Conservation (phyloP, 1,140 invertebrate species). For the Calosoma granatense region DNA sequence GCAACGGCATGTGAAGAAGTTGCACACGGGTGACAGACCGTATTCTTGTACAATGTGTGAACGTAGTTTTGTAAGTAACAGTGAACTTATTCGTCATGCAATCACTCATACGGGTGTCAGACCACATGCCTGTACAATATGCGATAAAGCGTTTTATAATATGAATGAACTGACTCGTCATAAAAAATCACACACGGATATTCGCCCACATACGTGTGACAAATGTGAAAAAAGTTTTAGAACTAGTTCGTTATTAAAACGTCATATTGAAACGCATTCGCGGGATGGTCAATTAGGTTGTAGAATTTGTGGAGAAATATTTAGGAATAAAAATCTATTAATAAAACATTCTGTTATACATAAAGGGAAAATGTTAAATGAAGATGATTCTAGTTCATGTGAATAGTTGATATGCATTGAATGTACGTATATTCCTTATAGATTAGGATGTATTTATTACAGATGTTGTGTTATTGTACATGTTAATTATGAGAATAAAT, state of each 20-base stretch:
- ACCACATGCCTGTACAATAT: slow-evolving; percentile 21
- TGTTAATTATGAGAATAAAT: no score
- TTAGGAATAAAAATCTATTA: background rate
- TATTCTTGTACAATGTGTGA: background rate
- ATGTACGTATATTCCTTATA: no score
- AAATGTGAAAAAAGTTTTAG: background rate
- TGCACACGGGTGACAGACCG: background rate
- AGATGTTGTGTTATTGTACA: no score
- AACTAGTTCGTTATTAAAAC: background rate
- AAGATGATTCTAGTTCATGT: no score
- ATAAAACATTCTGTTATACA: no score
- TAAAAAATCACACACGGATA: slow-evolving; percentile 18
- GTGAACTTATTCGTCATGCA: background rate
- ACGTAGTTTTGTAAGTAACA: background rate
- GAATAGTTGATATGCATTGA: no score
- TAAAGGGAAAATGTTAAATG: no score
- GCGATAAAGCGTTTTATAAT: slow-evolving; percentile 21
- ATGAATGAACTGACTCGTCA: slow-evolving; percentile 21
- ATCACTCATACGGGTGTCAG: background rate
- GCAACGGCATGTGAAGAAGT: background rate
- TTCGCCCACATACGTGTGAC: background rate
- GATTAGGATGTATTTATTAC: no score
- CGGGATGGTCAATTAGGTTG: background rate
- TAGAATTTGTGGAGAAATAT: slow-evolving; percentile 11
- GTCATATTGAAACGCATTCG: background rate